Percentiles rank a stretch among this genome's conserved stretches.
These are phyloP conservation scores for Betta splendens DNA, from an alignment of 2,797 vertebrate genomes.

Conservation along the genomic window DNA sequence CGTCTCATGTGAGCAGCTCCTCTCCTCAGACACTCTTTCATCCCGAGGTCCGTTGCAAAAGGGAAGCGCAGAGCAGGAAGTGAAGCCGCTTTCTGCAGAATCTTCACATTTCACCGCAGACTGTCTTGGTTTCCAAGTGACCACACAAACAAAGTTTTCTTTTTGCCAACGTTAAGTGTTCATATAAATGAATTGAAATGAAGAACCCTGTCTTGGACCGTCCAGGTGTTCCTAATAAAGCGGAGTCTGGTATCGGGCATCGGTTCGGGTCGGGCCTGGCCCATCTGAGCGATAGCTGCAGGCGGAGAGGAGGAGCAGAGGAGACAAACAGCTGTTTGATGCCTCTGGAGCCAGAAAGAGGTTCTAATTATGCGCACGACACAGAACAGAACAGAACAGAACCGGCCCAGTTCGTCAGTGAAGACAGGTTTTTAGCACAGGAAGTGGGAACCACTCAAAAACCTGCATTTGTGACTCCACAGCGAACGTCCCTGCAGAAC, in stretches of 20 bases:
- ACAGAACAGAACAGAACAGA: too few species aligned
- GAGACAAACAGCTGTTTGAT: slow-evolving; percentile 19
- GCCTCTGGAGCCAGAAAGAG: too few species aligned
- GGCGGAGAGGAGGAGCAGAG: slow-evolving; percentile 24
- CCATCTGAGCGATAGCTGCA: slow-evolving; percentile 38
- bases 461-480: slow-evolving; percentile 12
- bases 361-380: neutral
- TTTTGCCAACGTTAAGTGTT: too few species aligned
- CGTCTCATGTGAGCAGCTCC: too few species aligned
- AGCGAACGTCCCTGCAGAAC: slow-evolving; percentile 16
- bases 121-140: too few species aligned
- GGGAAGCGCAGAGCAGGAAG: slow-evolving; percentile 5
- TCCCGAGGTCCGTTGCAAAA: too few species aligned
- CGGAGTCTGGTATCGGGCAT: slow-evolving; percentile 22
- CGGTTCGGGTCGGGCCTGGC: slow-evolving; percentile 8
- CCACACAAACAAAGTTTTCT: too few species aligned
- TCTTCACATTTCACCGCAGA: slow-evolving; percentile 11
- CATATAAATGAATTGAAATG: too few species aligned
- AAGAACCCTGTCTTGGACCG: too few species aligned
- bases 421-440: slow-evolving; percentile 7
- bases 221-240: too few species aligned
- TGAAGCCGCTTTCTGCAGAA: slow-evolving; percentile 6
- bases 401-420: neutral
- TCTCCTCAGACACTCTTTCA: too few species aligned
- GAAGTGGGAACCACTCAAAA: slow-evolving; percentile 22